Base-by-base conservation (phyloP, 2,888 invertebrate genomes). In the Dryococelus australis region DNA sequence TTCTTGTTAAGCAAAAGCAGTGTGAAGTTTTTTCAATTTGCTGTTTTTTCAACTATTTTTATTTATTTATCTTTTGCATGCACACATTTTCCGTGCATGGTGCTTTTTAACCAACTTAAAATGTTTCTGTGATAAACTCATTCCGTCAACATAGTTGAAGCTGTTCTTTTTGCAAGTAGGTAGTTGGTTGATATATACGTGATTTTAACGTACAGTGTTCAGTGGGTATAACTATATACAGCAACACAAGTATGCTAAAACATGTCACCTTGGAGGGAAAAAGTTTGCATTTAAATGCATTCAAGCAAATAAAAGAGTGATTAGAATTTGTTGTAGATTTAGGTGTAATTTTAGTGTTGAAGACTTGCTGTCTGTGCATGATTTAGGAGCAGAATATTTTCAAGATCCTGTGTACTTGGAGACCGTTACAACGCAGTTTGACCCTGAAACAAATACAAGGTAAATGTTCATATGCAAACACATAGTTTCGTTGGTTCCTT, bases 351-450 rank as follows among this genome's bases (percentile, higher is more conserved):
- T 10, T 47, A 16, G 16, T 47, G 47, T 47, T 10, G 47, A 47
- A 5, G 47, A 16, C n/a, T 65, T 65, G 65, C 47, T 65, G n/a
- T 65, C n/a, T 65, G 20, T 65, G 24, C 65, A 65, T 83, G 27
- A 83, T 90, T 88, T 91, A 94, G 94, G 94, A 92, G 92, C 93
- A 91, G 94, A 94, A 92, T 94, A 94, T 92, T 94, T 94, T 91
- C 94, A 94, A 92, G 94, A 94, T 88, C 93, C 94, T 89, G 84
- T 88, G 13, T 93, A 92, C 91, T 92, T 93, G 90, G 93, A 94
- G 91, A 93, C 93, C 87, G 92, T 92, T 88, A 92, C 92, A 89
- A 93, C 92, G 90, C 93, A 94, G 90, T 91, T 93, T 90, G 93
- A 94, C 91, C 93, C 94, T 87, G 91, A 93, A 89, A 93, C 93